These are phyloP conservation scores for Miltochrista miniata DNA, from an alignment of 2,888 invertebrate species.

Conservation along the genomic window DNA sequence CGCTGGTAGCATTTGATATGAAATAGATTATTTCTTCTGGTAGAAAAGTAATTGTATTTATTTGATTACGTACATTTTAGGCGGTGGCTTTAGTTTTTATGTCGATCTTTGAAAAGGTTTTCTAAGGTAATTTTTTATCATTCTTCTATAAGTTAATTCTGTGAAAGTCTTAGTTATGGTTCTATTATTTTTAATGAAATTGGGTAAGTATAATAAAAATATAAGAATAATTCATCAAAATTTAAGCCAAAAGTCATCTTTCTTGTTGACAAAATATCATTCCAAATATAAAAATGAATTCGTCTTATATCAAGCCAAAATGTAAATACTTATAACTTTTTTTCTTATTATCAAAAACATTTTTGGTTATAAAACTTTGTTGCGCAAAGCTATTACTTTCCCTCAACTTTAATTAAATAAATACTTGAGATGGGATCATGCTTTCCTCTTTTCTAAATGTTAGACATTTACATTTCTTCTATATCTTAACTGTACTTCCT, in stretches of 20 bases:
- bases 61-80: too few species aligned
- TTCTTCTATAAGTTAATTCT: too few species aligned
- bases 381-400: constrained; percentile 30
- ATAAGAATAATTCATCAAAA: too few species aligned
- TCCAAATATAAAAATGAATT: constrained; percentile 17
- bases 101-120: too few species aligned
- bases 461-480: constrained; percentile 12
- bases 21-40: neutral
- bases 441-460: constrained; percentile 18
- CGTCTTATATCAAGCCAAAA: constrained; percentile 20
- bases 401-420: constrained; percentile 39
- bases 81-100: too few species aligned
- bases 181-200: too few species aligned
- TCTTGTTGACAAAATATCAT: constrained; percentile 13
- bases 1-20: neutral
- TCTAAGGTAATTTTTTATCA: too few species aligned
- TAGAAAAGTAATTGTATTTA: too few species aligned
- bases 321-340: constrained; percentile 28
- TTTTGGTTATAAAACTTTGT: constrained; percentile 17
- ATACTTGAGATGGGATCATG: constrained; percentile 17
- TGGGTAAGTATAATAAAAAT: too few species aligned
- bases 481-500: constrained; percentile 3
- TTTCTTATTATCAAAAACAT: constrained; percentile 19
- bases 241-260: constrained; percentile 17
- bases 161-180: too few species aligned